These are phyloP conservation scores for Microtus pennsylvanicus DNA, from an alignment of 2,113 vertebrate species.

Conservation along the genomic window DNA sequence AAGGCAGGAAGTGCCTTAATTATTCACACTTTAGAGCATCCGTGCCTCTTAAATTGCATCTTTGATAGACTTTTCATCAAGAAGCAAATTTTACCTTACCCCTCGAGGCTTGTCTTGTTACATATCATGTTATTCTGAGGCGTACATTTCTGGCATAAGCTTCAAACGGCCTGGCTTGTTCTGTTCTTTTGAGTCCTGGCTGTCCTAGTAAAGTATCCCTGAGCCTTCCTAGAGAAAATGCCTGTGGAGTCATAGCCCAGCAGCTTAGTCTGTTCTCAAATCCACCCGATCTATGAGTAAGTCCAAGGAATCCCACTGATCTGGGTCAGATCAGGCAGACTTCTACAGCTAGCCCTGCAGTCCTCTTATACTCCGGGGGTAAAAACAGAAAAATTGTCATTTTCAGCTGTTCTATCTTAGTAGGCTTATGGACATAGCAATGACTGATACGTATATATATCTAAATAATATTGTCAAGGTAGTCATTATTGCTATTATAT, in stretches of 20 bases:
- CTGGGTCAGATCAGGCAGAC: not conserved
- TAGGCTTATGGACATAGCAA: not conserved
- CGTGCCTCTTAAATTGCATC: not conserved
- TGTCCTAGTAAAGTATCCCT: not conserved
- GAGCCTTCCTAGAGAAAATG: not conserved
- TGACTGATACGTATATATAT: not conserved
- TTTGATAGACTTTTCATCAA: slow-evolving; percentile 5
- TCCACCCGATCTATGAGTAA: not conserved
- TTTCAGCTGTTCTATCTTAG: not conserved
- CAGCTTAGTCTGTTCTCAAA: not conserved
- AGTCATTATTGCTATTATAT: not conserved
- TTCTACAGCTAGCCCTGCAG: not conserved
- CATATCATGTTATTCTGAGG: not conserved
- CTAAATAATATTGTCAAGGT: not conserved
- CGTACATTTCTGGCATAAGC: not conserved
- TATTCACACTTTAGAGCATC: slow-evolving; percentile 32
- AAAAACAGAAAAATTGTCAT: not conserved
- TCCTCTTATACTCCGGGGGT: not conserved
- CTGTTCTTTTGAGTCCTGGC: not conserved
- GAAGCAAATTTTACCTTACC: not conserved
- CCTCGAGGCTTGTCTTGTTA: not conserved
- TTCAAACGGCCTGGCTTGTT: not conserved
- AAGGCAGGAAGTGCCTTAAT: not conserved
- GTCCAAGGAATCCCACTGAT: not conserved
- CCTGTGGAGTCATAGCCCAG: not conserved